Base-by-base conservation (phyloP, 2,797 vertebrate species). In the Discoglossus pictus region DNA sequence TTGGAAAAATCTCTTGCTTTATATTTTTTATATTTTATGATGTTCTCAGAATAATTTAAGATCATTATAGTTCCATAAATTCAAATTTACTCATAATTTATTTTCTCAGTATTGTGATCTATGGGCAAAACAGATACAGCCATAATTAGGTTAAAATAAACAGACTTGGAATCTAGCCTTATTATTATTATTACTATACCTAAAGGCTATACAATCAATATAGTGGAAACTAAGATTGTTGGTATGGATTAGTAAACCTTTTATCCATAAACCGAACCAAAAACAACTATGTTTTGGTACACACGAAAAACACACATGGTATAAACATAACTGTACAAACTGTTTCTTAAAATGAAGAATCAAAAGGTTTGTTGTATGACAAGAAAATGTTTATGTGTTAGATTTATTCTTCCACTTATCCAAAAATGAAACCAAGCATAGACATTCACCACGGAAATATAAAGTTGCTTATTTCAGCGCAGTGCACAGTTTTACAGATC, bases 351-450 rank as follows among this genome's bases (percentile, higher is more conserved):
- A 80, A 76, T 61, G 58, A 78, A 78, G 63, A 80, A 76, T 68
- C 77, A 77, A 75, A 35, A 74, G 52, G 38, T 73, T 73, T 74
- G 20, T 68, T 68, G 71, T 25, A 50, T 58, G 60, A 77, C 39
- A 65, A 40, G 43, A 79, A 82, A 78, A 18, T 8, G 1, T 70
- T 72, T 67, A 20, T 59, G n/a, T n/a, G 16, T 7, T 54, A 80
- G 72, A 83, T 80, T 82, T 80, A 80, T 84, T 81, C 80, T 82
- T 82, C 74, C 0, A 11, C 85, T 82, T 79, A 76, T 75, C 76
- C 68, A 80, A 82, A 79, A 84, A 83, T 83, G 61, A 83, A 87
- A 72, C 65, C 68, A 84, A 70, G 64, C 75, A 73, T 66, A 78
- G 74, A 55, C 21, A 69, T 80, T 83, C 83, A 79, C 74, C 52